phyloP scores from a whole-genome alignment of 2,797 vertebrate species.

The Nyctibius grandis region DNA sequence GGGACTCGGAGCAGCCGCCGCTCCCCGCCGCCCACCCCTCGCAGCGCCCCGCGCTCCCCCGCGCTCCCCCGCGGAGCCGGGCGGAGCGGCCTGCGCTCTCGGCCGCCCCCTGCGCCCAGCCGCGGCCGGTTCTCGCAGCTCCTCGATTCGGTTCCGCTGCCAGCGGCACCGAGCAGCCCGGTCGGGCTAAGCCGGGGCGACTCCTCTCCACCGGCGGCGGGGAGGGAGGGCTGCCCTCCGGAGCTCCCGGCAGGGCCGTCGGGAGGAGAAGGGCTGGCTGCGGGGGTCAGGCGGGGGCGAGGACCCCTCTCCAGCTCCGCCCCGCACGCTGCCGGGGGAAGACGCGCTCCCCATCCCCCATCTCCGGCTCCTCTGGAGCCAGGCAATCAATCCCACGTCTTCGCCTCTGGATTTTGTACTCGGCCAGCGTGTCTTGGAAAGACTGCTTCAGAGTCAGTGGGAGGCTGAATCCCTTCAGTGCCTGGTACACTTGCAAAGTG shows the following conservation, averaged over 20 bases:
- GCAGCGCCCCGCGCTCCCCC: background rate
- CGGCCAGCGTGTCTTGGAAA: background rate
- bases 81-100: background rate
- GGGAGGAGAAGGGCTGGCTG: background rate
- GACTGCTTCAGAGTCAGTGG: background rate
- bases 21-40: background rate
- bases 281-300: background rate
- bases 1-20: background rate
- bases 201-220: fast-evolving
- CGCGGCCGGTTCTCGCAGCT: fast-evolving
- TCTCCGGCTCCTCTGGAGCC: background rate
- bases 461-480: background rate
- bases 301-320: too few species aligned
- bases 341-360: background rate
- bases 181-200: background rate
- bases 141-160: background rate
- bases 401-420: background rate
- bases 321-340: background rate
- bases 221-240: background rate
- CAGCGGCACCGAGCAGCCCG: background rate
- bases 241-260: background rate
- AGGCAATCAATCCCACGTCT: background rate
- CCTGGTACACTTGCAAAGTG: background rate
- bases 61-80: too few species aligned
- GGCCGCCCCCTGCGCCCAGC: background rate